Evolutionary conservation across 2,888 invertebrate species (phyloP).

Genomic region (Spisula subtruncata): DNA sequence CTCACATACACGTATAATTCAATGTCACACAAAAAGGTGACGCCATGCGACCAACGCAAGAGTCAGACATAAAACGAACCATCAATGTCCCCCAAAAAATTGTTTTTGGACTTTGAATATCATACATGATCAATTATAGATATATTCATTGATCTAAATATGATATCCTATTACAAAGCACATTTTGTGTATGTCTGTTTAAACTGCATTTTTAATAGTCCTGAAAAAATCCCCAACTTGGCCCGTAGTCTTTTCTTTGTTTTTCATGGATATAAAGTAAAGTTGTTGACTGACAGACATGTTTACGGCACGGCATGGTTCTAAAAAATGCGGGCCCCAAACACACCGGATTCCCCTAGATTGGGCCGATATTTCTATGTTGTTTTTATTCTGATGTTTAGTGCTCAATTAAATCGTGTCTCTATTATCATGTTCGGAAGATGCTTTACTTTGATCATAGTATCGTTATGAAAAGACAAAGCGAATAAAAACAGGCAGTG

Average conservation of each 20-base stretch:
- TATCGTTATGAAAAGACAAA: neutral
- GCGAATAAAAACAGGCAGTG: neutral
- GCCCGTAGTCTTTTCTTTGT: conserved; percentile 8
- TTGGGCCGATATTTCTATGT: neutral
- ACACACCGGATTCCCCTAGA: conserved; percentile 3
- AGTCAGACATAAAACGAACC: too few species aligned
- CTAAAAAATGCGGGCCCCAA: conserved; percentile 18
- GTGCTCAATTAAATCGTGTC: neutral
- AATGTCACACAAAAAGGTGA: too few species aligned
- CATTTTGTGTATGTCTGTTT: too few species aligned
- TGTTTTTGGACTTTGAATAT: too few species aligned
- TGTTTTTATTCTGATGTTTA: neutral
- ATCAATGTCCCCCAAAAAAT: too few species aligned
- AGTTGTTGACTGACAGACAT: neutral
- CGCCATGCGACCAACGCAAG: too few species aligned
- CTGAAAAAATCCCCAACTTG: neutral
- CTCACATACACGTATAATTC: too few species aligned
- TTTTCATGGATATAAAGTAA: neutral
- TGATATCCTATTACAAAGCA: too few species aligned
- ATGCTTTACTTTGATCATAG: neutral
- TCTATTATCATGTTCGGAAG: neutral
- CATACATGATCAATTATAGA: too few species aligned
- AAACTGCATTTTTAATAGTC: too few species aligned
- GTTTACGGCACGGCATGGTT: conserved; percentile 12
- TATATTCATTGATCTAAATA: too few species aligned